Conservation (phyloP, 2,113 vertebrate species). For the Panthera leo region DNA sequence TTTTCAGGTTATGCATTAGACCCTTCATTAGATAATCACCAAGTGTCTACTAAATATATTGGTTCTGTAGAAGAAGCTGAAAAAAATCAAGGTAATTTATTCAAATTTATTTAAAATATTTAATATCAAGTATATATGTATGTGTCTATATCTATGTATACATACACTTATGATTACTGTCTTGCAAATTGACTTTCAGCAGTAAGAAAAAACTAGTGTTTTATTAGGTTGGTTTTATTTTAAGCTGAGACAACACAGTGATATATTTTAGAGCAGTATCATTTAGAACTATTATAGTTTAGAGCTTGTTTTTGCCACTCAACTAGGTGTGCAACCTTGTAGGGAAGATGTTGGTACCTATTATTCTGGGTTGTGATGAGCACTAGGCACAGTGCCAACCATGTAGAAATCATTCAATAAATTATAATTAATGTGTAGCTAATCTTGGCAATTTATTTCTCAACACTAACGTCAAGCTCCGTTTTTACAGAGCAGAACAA, state of each 20-base stretch:
- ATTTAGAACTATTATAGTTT: neutral
- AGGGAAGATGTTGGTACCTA: neutral
- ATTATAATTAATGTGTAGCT: neutral
- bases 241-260: neutral
- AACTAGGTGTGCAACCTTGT: neutral
- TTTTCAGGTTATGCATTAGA: slow-evolving; percentile 95
- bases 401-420: neutral
- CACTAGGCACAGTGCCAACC: neutral
- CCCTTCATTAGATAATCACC: slow-evolving; percentile 93
- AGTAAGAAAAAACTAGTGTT: neutral
- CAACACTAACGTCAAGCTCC: neutral
- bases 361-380: neutral
- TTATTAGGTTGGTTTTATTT: neutral
- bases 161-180: neutral
- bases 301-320: neutral
- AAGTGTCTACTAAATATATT: slow-evolving; percentile 90
- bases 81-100: slow-evolving; percentile 95
- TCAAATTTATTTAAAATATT: slow-evolving; percentile 65
- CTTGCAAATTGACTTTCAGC: neutral
- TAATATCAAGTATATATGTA: neutral
- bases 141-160: neutral
- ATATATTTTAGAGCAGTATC: neutral
- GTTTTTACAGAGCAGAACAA: slow-evolving; percentile 28
- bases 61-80: slow-evolving; percentile 98
- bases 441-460: neutral